Base-by-base conservation (phyloP, 92 coral and sea anemone species). In the Nematostella vectensis region DNA sequence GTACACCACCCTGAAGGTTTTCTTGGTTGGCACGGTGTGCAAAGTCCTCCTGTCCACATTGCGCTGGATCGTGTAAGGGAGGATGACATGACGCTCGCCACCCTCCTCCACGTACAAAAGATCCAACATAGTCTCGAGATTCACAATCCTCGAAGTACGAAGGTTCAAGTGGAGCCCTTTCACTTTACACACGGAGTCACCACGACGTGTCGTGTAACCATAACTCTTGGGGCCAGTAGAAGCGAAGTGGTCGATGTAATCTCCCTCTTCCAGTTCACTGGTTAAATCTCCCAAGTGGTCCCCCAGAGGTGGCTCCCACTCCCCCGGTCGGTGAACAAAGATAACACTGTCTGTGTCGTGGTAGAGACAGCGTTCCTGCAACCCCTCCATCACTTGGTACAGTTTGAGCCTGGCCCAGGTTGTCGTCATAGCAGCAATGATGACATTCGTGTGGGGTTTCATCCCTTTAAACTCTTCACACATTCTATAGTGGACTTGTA, bases 351-450 rank as follows among this genome's bases (percentile, higher is more conserved):
- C 71, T 9, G 71, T 53, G 30, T 63, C 71, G 18, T 25, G 39
- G 23, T 59, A 65, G 16, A 59, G 45, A 3, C 50, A 59, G 4
- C 50, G 21, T 19, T 66, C 48, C 20, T 40, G 27, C 27, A 65
- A 19, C 31, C 11, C 29, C 9, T 54, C 62, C 36, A 71, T 25
- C 31, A 16, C 15, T 8, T 24, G 23, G 47, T 76, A 70, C 40
- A 76, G 28, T 30, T 62, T 36, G 9, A 69, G 62, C 0, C 83
- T 61, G 11, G 78, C 67, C 19, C 58, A 53, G 0, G 67, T 42
- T 1, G 83, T 70, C 0, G 67, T 59, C 33, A 77, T 68, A 0
- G 78, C 71, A 0, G 78, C 83, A 23, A 70, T 50, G 2, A 69
- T 59, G 1, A 77, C 78, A 23, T 69, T 77, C 4, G 30, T 31